Conservation (phyloP, 2,113 vertebrate species). For the Macroglossus sobrinus region DNA sequence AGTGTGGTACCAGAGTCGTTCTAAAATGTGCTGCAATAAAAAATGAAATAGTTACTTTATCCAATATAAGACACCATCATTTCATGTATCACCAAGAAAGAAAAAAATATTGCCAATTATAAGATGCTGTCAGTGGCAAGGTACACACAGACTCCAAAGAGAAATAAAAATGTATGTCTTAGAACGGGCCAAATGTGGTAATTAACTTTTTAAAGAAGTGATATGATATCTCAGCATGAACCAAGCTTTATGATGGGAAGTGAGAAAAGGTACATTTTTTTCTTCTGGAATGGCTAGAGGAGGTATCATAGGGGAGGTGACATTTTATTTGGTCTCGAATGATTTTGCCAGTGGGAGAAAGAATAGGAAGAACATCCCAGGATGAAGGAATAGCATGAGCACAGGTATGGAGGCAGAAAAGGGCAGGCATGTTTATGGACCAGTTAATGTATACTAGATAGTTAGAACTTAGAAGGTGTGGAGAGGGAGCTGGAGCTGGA, state of each 20-base stretch:
- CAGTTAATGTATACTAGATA: neutral
- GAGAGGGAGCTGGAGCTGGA: neutral
- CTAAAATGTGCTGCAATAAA: conserved; percentile 14
- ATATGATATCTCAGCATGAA: conserved; percentile 48
- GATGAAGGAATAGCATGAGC: neutral
- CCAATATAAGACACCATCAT: neutral
- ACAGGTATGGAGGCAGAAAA: neutral
- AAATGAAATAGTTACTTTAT: conserved; percentile 5
- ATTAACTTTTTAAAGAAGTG: conserved; percentile 66
- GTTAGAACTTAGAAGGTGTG: neutral
- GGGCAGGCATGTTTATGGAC: neutral
- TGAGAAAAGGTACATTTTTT: conserved; percentile 45
- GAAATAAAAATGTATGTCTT: conserved; percentile 1
- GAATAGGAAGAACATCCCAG: neutral
- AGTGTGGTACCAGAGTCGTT: neutral
- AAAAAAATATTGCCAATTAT: neutral
- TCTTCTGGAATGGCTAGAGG: conserved; percentile 9
- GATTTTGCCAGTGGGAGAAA: conserved; percentile 11
- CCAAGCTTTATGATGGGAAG: conserved; percentile 8
- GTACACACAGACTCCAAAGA: neutral
- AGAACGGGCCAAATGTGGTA: conserved; percentile 47
- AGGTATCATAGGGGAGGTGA: conserved; percentile 5
- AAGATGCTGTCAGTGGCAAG: conserved; percentile 20
- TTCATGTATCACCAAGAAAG: conserved; percentile 11
- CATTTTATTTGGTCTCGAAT: neutral